A percentile compares a stretch with the other conserved stretches of the same genome.
phyloP scores from a whole-genome alignment of 2,888 invertebrate species.

The Pterostichus niger region DNA sequence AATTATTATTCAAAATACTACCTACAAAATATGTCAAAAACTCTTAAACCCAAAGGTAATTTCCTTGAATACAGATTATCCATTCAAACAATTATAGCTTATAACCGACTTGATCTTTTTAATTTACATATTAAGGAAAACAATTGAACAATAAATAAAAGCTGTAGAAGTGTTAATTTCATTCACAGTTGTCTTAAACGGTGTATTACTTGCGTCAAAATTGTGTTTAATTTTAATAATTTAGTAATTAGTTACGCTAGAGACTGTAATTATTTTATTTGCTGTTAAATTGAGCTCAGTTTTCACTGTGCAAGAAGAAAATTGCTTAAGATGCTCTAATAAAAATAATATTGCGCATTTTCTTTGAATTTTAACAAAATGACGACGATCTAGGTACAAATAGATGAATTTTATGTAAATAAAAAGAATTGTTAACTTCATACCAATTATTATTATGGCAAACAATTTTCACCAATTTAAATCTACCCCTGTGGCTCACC shows the following conservation, averaged over 20 bases:
- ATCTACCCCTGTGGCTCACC: too few species aligned
- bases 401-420: too few species aligned
- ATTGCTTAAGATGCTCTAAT: too few species aligned
- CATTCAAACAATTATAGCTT: too few species aligned
- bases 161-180: neutral
- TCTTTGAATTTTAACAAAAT: too few species aligned
- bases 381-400: too few species aligned
- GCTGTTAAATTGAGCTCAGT: constrained; percentile 12
- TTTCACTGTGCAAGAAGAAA: neutral
- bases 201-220: constrained; percentile 17
- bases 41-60: too few species aligned
- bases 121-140: constrained; percentile 3
- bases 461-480: too few species aligned
- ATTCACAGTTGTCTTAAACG: neutral
- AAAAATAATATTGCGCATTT: too few species aligned
- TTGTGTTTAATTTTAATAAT: constrained; percentile 25
- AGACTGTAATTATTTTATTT: neutral
- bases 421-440: too few species aligned
- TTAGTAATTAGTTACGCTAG: constrained; percentile 15
- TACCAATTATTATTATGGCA: too few species aligned
- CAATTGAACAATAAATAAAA: constrained; percentile 1
- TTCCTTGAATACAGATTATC: too few species aligned
- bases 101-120: neutral
- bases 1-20: neutral
- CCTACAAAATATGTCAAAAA: neutral